Base-by-base conservation (phyloP, 2,888 invertebrate species). In the Orthonevra nobilis region DNA sequence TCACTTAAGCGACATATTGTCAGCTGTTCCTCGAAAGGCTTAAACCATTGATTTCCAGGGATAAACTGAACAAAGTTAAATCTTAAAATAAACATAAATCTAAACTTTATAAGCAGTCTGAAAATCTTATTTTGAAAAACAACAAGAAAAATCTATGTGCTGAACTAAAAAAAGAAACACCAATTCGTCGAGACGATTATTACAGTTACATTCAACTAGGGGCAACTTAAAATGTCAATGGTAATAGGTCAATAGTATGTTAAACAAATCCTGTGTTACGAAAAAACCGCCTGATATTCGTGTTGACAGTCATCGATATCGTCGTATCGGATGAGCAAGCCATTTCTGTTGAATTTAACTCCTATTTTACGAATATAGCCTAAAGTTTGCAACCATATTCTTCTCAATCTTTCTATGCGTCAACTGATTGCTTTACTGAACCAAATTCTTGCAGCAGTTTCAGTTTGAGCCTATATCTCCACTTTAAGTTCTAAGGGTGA, bases 111-210 rank as follows among this genome's bases (percentile, higher is more conserved):
- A 28, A 26, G 10, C 0, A 26, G 5, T 26, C 17, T 54, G n/a
- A 17, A 2, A 52, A 36, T 23, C 7, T 52, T 0, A 23, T 14
- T 9, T 36, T 26, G 15, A 60, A 46, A 20, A 23, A 7, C 3
- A 34, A 44, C 5, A 32, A 60, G 9, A 60, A 60, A 23, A 60
- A 23, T 15, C 1, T 44, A 7, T 36, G 46, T 10, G 2, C 7
- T 3, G 7, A 61, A 61, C 30, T 61, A 2, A 61, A 61, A 23
- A 44, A 1, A 4, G 34, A 60, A 15, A 44, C 44, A 3, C 58
- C 44, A 2, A 15, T 34, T 23, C 34, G 44, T 1, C 54, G 28
- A 2, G 32, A 60, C 23, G 23, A 1, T 12, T 34, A 44, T 6
- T 42, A 42, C 17, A 34, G 34, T 34, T 23, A 12, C 32, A 9